Conservation (phyloP, 2,888 invertebrate genomes). For the Cheilosia pagana region DNA sequence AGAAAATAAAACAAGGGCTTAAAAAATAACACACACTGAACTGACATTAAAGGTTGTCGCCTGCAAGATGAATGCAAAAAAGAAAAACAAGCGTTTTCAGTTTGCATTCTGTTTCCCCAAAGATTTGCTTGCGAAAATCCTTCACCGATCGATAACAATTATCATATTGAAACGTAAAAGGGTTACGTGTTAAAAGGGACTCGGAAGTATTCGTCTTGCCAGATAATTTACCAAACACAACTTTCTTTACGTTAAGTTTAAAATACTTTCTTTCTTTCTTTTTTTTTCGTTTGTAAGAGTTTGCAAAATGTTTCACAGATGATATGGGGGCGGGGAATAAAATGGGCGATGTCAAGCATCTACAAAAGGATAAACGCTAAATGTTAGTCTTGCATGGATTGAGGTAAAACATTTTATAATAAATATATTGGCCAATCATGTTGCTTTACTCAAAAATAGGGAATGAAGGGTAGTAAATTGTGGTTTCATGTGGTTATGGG, state of each 20-base stretch:
- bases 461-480: background rate
- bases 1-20: constrained; percentile 16
- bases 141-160: constrained; percentile 25
- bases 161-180: constrained; percentile 4
- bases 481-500: too few species aligned
- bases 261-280: constrained; percentile 2
- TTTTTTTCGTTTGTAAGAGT: constrained; percentile 32
- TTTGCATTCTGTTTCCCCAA: constrained; percentile 2
- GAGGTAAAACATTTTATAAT: background rate
- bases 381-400: background rate
- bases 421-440: constrained; percentile 28
- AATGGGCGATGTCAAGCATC: constrained; percentile 22
- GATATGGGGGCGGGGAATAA: constrained; percentile 10
- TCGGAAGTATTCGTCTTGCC: constrained; percentile 8
- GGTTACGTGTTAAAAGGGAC: constrained; percentile 1
- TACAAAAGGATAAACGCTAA: background rate
- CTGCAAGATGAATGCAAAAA: constrained; percentile 6
- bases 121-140: constrained; percentile 19
- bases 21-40: constrained; percentile 1
- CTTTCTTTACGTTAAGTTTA: constrained; percentile 4
- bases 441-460: constrained; percentile 31
- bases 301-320: constrained; percentile 67
- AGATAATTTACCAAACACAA: constrained; percentile 62
- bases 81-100: background rate
- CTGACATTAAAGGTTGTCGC: constrained; percentile 8